Percentiles rank a stretch among this genome's conserved stretches.
Conservation (phyloP, 2,888 invertebrate species). For the Elegia similella region DNA sequence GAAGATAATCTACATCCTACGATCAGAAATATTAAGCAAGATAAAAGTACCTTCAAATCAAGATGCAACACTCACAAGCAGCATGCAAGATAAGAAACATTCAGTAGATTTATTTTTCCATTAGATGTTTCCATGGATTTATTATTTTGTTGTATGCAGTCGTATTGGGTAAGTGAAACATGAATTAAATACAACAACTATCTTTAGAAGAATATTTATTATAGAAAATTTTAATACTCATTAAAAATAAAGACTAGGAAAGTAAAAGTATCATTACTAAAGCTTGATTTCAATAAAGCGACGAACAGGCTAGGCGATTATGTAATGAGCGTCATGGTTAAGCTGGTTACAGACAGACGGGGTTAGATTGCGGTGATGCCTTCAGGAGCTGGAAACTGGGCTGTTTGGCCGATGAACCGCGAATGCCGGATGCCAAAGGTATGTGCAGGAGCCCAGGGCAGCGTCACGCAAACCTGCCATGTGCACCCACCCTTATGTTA, state of each 20-base stretch:
- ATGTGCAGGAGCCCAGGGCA: slow-evolving; percentile 85
- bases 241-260: slow-evolving; percentile 16
- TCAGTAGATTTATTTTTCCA: background rate
- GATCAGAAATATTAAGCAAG: background rate
- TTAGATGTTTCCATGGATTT: too few species aligned
- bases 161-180: too few species aligned
- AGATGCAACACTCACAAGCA: slow-evolving; percentile 18
- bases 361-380: slow-evolving; percentile 54
- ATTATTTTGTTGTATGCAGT: too few species aligned
- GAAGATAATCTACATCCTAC: background rate
- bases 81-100: slow-evolving; percentile 21
- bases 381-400: slow-evolving; percentile 63
- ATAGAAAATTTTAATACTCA: slow-evolving; percentile 16
- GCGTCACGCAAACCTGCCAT: slow-evolving; percentile 77
- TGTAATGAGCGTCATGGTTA: slow-evolving; percentile 22
- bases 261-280: slow-evolving; percentile 14
- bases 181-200: background rate
- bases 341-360: slow-evolving; percentile 46
- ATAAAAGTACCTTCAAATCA: slow-evolving; percentile 4
- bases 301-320: background rate
- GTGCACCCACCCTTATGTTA: slow-evolving; percentile 37
- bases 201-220: slow-evolving; percentile 23
- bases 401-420: slow-evolving; percentile 82
- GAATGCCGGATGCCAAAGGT: slow-evolving; percentile 91
- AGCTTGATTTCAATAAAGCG: slow-evolving; percentile 12